Conservation (phyloP, 2,888 invertebrate species). For the Phorcus lineatus region DNA sequence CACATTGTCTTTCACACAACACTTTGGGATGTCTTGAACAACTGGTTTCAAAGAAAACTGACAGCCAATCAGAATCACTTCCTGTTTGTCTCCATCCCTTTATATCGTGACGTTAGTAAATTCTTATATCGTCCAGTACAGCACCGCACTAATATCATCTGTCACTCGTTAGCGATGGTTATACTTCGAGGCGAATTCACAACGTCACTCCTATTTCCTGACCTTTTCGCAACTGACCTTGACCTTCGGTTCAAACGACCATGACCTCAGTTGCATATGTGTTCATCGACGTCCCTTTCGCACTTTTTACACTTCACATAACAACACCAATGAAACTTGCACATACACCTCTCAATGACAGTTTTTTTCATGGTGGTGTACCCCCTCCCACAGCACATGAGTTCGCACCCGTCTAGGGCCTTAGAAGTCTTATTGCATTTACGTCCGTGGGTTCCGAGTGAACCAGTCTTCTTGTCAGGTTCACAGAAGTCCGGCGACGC, state of each 20-base stretch:
- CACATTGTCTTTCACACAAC: too few relatives aligned
- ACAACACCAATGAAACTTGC: conserved; percentile 98
- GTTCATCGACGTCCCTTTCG: conserved; percentile 84
- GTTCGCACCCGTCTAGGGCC: conserved; percentile 91
- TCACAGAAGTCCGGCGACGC: conserved; percentile 97
- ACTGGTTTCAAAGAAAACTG: too few relatives aligned
- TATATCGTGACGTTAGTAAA: too few relatives aligned
- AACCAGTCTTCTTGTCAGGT: conserved; percentile 79
- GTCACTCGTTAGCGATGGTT: not conserved
- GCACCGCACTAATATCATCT: not conserved
- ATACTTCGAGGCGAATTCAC: not conserved
- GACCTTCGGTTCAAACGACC: not conserved
- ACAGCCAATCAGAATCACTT: too few relatives aligned
- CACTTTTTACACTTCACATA: conserved; percentile 93
- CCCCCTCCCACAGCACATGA: conserved; percentile 94
- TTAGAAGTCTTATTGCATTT: conserved; percentile 83
- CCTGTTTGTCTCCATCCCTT: too few relatives aligned
- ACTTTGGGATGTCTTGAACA: too few relatives aligned
- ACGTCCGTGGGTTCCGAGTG: conserved; percentile 80
- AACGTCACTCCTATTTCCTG: not conserved
- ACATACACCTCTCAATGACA: conserved; percentile 88
- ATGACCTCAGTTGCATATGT: conserved; percentile 81
- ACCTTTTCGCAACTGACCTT: not conserved
- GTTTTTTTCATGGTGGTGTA: conserved; percentile 87
- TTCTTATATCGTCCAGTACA: too few relatives aligned